phyloP scores from a whole-genome alignment of 2,888 invertebrate genomes.

The Melanostoma mellinum region DNA sequence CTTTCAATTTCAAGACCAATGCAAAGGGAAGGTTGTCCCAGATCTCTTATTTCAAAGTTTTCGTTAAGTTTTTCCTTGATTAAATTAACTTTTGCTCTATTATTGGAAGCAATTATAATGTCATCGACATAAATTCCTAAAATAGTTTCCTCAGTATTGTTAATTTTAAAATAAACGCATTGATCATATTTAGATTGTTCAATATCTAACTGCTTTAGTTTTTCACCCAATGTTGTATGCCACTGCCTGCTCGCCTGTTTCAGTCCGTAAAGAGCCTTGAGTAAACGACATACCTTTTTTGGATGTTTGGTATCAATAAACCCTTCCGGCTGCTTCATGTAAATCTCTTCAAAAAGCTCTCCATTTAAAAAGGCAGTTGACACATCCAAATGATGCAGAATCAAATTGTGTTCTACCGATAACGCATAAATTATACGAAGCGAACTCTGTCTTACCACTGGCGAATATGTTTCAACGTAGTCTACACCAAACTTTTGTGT shows the following conservation, averaged over 20 bases:
- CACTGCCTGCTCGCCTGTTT: constrained; percentile 22
- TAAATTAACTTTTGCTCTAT: background rate
- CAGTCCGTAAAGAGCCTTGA: constrained; percentile 25
- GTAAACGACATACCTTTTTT: constrained; percentile 13
- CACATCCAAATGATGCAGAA: constrained; percentile 44
- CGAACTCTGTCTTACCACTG: constrained; percentile 34
- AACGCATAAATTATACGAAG: constrained; percentile 32
- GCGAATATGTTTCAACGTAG: constrained; percentile 21
- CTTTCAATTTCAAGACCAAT: constrained; percentile 6
- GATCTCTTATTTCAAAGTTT: background rate
- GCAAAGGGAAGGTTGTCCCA: background rate
- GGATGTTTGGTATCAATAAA: constrained; percentile 1
- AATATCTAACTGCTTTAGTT: background rate
- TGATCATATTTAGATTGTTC: background rate
- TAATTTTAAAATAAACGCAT: background rate
- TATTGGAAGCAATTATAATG: constrained; percentile 5
- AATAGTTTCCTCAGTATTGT: background rate
- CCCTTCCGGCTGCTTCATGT: constrained; percentile 23
- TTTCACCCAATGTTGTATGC: background rate
- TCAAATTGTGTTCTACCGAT: constrained; percentile 27
- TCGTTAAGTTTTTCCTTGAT: background rate
- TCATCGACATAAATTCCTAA: background rate
- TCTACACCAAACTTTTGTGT: constrained; percentile 27
- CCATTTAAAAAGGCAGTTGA: constrained; percentile 33
- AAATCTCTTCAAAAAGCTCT: constrained; percentile 2